Evolutionary conservation across 2,888 invertebrate species (phyloP), one percentile per base, ranked within the genome.

Genomic region (Tenthredo distinguenda): DNA sequence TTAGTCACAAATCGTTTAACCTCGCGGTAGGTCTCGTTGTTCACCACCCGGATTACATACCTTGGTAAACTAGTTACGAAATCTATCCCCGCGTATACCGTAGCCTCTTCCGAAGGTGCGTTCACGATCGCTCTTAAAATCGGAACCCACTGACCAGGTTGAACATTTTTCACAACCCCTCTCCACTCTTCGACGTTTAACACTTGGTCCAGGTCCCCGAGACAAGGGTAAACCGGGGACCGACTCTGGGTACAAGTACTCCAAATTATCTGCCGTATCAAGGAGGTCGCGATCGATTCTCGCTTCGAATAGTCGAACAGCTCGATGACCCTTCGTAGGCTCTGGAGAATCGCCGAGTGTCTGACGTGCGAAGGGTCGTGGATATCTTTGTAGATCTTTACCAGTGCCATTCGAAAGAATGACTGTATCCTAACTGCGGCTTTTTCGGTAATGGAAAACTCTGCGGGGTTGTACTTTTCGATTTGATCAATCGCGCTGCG

Each of bases 21-120:
- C 65, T 91, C 91, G 4, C 26, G 77, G 0, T 85, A 85, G 2
- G 87, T 88, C n/a, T 90, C 88, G 21, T 92, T 92, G 62, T 89
- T 87, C 55, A 91, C 89, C 1, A 90, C 87, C 5, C 90, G 86
- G 2, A 91, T 43, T 3, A 85, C 84, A 72, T 88, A 88, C 58
- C 85, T 88, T 3, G 88, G 85, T 5, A 91, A 37, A 68, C 87
- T 81, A 0, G 87, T 74, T 34, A 89, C 87, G 7, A 92, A 81
- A 85, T 89, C 86, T 0, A 91, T 37, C 4, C 58, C 84, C 0
- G 89, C 89, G 18, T 85, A 71, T 3, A 87, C 87, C 2, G 79
- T 84, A 72, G 85, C 34, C 72, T 86, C 37, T 1, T 40, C 21
- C 0, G 21, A 50, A 1, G 62, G 85, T 0, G 87, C 50, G 74